phyloP scores from a whole-genome alignment of 1,140 invertebrate species.

The Aphidius ervi region DNA sequence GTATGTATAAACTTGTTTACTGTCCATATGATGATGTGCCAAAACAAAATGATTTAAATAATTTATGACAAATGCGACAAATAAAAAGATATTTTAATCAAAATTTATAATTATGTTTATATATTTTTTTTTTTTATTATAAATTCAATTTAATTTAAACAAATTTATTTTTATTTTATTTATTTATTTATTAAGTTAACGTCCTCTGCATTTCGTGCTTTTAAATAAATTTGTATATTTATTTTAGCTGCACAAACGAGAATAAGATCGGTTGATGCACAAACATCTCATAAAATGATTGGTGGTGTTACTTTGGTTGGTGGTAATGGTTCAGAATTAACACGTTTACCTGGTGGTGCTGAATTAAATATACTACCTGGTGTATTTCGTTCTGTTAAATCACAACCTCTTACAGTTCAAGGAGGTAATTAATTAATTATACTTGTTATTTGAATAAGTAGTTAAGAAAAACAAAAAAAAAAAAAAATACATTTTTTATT shows the following conservation, averaged over 20 bases:
- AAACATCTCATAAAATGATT: conserved; percentile 49
- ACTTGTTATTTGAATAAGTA: conserved; percentile 1
- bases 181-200: too few relatives aligned
- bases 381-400: conserved; percentile 42
- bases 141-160: too few relatives aligned
- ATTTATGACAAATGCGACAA: neutral
- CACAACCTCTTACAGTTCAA: conserved; percentile 41
- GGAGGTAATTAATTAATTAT: conserved; percentile 36
- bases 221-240: neutral
- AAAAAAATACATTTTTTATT: neutral
- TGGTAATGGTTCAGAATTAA: conserved; percentile 45
- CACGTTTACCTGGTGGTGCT: conserved; percentile 48
- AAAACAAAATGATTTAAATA: neutral
- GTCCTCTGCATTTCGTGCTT: too few relatives aligned
- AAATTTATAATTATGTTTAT: conserved; percentile 9
- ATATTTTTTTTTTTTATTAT: conserved; percentile 2
- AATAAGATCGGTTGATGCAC: conserved; percentile 46
- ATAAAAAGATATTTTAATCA: too few relatives aligned
- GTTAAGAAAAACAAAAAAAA: neutral
- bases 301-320: conserved; percentile 50
- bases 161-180: too few relatives aligned
- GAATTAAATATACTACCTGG: conserved; percentile 52
- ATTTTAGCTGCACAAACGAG: conserved; percentile 45
- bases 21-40: too few relatives aligned
- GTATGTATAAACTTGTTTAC: conserved; percentile 35